Base-by-base conservation (phyloP, 2,888 invertebrate genomes). In the Melanostoma scalare region DNA sequence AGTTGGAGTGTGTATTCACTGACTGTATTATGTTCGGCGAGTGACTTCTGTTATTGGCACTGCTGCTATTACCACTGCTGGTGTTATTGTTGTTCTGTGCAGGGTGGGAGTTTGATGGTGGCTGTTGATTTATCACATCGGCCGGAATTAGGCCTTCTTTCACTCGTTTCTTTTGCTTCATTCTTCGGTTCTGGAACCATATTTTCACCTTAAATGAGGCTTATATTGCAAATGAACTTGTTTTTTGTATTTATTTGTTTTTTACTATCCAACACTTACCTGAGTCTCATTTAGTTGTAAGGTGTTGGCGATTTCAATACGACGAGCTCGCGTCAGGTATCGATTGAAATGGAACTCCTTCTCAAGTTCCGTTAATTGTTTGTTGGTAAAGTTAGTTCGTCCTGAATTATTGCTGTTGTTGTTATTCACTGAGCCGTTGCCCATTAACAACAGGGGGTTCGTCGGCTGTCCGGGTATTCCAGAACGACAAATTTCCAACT, bases 301-400 rank as follows among this genome's bases (percentile, higher is more conserved):
- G 3, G 98, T 96, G 2, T 97, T 96, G 0, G 99, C 99, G 87
- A 99, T 99, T 92, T 99, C 99, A 90, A 99, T 99, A 88, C 99
- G 94, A 86, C 99, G 93, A 46, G 98, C 99, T 87, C 99, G 93
- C 46, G 99, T 99, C 89, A 99, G 94, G 93, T 99, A 99, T 92
- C 98, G 99, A 93, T 99, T 99, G 92, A 98, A 99, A 92, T 99
- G 99, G 92, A 99, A 99, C 92, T 99, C 99, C 90, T 99, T 99
- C 91, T 99, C 99, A 86, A 99, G 93, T 92, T 99, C 99, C 2
- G 99, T 99, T 86, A 99, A 94, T 91, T 99, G 99, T 92, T 99
- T 99, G 92, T 99, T 99, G 87, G 99, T 99, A 93, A 99, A 99
- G 92, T 99, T 99, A 46, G 99, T 99, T 69, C 99, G 94, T 42